Conservation (phyloP, 2,113 vertebrate species). For the cat (Felis catus) region DNA sequence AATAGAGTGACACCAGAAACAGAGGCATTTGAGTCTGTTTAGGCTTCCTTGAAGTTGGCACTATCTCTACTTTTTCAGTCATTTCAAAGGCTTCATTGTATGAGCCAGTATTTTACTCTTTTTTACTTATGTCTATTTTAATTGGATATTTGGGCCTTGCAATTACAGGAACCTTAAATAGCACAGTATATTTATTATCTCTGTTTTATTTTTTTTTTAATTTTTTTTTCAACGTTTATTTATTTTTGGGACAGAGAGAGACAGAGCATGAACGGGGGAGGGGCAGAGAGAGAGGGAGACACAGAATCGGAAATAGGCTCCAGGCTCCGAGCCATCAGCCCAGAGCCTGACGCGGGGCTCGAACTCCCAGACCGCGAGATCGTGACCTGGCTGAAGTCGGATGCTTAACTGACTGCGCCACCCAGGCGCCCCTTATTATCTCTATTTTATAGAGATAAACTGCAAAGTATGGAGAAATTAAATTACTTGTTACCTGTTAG, state of each 20-base stretch:
- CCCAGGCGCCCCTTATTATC: background rate
- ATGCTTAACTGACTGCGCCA: too few relatives aligned
- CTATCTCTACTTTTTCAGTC: background rate
- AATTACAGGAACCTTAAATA: background rate
- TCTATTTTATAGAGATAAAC: background rate
- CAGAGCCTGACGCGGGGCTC: too few relatives aligned
- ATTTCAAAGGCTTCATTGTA: background rate
- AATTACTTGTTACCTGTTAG: slow-evolving; percentile 3
- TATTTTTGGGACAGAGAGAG: too few relatives aligned
- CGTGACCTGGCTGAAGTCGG: too few relatives aligned
- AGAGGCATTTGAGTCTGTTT: background rate
- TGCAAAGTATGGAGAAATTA: background rate
- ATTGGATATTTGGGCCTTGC: background rate
- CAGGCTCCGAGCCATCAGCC: too few relatives aligned
- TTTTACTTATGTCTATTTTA: background rate
- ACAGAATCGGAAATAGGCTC: too few relatives aligned
- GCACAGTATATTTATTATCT: background rate
- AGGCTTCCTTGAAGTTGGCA: background rate
- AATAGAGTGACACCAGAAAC: background rate
- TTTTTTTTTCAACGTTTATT: too few relatives aligned
- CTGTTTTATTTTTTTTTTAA: background rate
- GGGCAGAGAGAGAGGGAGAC: too few relatives aligned
- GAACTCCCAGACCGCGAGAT: too few relatives aligned
- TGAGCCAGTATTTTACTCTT: background rate
- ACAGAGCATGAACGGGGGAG: too few relatives aligned